Evolutionary conservation across 2,113 vertebrate species (phyloP).

Genomic region (Bubo blakistoni): DNA sequence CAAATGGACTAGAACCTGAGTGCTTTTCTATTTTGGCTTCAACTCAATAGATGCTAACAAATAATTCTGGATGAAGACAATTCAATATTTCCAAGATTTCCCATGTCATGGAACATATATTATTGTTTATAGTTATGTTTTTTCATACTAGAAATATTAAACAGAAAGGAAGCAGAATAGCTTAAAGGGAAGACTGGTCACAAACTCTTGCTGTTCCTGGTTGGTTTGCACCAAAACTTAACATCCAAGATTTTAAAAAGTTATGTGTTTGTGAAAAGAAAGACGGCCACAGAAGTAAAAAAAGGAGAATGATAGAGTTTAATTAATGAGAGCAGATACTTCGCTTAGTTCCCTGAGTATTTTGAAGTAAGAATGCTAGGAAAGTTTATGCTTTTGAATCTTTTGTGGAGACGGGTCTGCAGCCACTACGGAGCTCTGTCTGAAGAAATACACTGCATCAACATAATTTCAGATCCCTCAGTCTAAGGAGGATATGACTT

Average conservation of each 20-base stretch:
- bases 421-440: background rate
- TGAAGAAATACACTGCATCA: background rate
- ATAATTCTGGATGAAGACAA: background rate
- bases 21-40: background rate
- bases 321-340: background rate
- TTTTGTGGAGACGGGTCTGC: background rate
- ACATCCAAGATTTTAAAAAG: background rate
- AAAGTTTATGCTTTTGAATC: background rate
- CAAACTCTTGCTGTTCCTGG: background rate
- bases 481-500: background rate
- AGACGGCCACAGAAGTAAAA: background rate
- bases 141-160: background rate
- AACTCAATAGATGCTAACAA: background rate
- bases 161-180: background rate
- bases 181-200: background rate
- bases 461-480: background rate
- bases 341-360: background rate
- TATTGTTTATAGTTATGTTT: background rate
- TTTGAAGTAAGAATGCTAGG: background rate
- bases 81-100: background rate
- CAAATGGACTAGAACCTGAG: background rate
- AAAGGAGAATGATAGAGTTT: background rate
- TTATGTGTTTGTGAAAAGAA: background rate
- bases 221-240: background rate
- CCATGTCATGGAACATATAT: background rate